A percentile compares a stretch with the other conserved stretches of the same genome.
Evolutionary conservation across 2,888 invertebrate species (phyloP).

Genomic region (Papilio protenor): DNA sequence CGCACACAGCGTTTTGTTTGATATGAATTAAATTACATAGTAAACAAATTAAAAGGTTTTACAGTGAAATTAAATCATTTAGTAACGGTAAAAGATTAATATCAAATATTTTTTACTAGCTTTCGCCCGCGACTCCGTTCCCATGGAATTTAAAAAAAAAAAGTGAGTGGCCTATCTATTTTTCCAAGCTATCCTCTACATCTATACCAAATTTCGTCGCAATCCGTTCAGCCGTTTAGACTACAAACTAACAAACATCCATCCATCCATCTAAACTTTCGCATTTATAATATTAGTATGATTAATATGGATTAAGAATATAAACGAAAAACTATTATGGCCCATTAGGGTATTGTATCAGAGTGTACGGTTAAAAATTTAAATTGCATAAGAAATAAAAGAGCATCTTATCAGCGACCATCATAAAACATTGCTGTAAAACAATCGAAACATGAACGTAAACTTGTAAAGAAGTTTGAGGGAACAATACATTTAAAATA

Average conservation of each 20-base stretch:
- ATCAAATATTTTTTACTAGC: neutral
- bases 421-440: slow-evolving; percentile 26
- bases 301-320: no score
- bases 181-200: no score
- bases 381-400: slow-evolving; percentile 19
- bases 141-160: neutral
- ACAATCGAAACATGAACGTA: slow-evolving; percentile 16
- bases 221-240: no score
- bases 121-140: no score
- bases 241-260: no score
- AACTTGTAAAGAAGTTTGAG: slow-evolving; percentile 32
- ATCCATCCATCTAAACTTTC: no score
- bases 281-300: no score
- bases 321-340: neutral
- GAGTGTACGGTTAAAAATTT: neutral
- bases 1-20: slow-evolving; percentile 31
- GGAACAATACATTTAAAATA: slow-evolving; percentile 43
- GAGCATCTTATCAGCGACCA: slow-evolving; percentile 19
- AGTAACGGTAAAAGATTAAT: slow-evolving; percentile 9
- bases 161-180: neutral
- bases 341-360: neutral
- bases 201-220: no score
- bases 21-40: neutral
- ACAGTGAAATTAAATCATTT: slow-evolving; percentile 11
- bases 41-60: neutral